Percentiles rank a stretch among this genome's conserved stretches.
These are phyloP conservation scores for Xestia sexstrigata DNA, from an alignment of 2,888 invertebrate species.

Conservation along the genomic window DNA sequence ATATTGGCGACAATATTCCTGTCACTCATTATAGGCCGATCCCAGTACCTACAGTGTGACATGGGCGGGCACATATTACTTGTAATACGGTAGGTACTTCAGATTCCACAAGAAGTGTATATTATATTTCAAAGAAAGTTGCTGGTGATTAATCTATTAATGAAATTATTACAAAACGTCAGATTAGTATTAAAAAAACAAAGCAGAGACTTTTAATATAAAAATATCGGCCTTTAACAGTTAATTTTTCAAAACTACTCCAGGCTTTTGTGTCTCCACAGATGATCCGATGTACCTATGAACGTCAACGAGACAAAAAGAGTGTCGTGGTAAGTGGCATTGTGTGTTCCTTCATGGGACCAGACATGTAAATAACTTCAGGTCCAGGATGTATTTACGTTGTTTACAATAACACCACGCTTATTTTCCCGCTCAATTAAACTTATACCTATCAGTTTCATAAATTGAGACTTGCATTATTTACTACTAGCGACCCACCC, in stretches of 20 bases:
- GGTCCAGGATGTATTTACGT: background rate
- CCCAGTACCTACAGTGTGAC: background rate
- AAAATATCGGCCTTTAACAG: background rate
- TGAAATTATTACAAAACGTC: background rate
- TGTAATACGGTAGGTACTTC: background rate
- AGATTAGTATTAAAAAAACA: background rate
- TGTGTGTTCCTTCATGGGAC: background rate
- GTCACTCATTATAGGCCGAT: background rate
- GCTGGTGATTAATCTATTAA: background rate
- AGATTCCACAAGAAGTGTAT: background rate
- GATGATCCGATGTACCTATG: background rate
- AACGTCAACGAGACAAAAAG: background rate
- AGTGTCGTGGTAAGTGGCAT: background rate
- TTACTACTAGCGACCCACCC: too few relatives aligned
- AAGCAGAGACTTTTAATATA: background rate
- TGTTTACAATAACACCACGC: background rate
- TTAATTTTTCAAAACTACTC: background rate
- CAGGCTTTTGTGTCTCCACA: background rate
- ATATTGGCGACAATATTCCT: background rate
- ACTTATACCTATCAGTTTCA: background rate
- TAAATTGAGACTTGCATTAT: constrained; percentile 32
- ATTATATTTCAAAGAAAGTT: background rate
- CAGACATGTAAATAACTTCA: background rate
- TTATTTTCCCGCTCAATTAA: constrained; percentile 15
- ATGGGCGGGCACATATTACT: background rate